Evolutionary conservation across 2,113 vertebrate genomes (phyloP).

Genomic region (Siphamia tubifer): DNA sequence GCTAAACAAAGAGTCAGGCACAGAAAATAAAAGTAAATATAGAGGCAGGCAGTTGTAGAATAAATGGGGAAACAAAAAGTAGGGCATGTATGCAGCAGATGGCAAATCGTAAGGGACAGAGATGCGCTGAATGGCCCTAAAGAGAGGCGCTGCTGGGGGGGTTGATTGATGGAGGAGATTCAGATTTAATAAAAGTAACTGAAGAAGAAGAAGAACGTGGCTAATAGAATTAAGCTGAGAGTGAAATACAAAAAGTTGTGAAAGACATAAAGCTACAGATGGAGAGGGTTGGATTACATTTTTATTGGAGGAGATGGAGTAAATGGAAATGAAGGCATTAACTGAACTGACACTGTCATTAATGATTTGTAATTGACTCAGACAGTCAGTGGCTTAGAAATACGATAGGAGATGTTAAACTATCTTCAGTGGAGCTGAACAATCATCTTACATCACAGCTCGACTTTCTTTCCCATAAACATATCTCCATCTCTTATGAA

Average conservation of each 20-base stretch:
- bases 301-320: conserved; percentile 31
- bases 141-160: conserved; percentile 3
- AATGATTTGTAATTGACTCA: conserved; percentile 45
- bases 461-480: background rate
- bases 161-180: conserved; percentile 42
- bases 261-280: conserved; percentile 9
- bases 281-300: conserved; percentile 21
- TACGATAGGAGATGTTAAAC: conserved; percentile 20
- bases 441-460: background rate
- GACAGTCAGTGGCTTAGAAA: conserved; percentile 29
- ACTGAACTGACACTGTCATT: conserved; percentile 37
- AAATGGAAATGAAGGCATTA: conserved; percentile 54
- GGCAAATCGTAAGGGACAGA: background rate
- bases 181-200: conserved; percentile 38
- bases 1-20: background rate
- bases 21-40: background rate
- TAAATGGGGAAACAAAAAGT: background rate
- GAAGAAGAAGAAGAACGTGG: conserved; percentile 27
- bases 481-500: background rate
- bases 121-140: conserved; percentile 13
- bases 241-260: conserved; percentile 3
- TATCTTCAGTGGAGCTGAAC: background rate
- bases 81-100: conserved; percentile 13
- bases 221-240: conserved; percentile 27
- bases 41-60: background rate